Percentiles rank a stretch among this genome's conserved stretches.
Conservation (phyloP, 2,888 invertebrate species). For the Bombylius discolor region DNA sequence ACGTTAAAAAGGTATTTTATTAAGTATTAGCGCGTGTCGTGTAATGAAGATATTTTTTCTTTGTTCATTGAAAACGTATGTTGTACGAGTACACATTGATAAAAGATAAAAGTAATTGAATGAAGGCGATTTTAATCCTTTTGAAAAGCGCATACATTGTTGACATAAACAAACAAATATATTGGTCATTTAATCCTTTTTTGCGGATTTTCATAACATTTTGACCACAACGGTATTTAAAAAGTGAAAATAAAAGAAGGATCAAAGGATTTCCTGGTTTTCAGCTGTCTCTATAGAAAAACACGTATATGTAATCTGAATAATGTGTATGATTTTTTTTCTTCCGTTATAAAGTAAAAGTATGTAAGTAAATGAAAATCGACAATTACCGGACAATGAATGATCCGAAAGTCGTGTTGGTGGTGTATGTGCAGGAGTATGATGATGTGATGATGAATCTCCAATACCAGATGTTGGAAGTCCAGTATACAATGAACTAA, state of each 20-base stretch:
- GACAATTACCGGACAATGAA: constrained; percentile 45
- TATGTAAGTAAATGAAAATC: no score
- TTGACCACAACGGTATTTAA: background rate
- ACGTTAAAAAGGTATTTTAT: no score
- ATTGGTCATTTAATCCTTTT: background rate
- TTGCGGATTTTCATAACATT: background rate
- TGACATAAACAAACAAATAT: background rate
- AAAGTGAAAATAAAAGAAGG: background rate
- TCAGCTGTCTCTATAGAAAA: background rate
- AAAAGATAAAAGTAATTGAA: background rate
- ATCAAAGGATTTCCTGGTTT: background rate
- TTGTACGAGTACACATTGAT: no score
- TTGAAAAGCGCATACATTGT: background rate
- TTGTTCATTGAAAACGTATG: background rate
- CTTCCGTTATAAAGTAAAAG: no score
- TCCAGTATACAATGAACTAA: constrained; percentile 68
- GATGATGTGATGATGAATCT: constrained; percentile 43
- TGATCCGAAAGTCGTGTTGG: constrained; percentile 45
- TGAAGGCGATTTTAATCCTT: background rate
- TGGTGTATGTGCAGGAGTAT: constrained; percentile 58
- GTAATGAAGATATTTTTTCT: background rate
- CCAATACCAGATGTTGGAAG: constrained; percentile 37
- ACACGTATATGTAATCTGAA: no score
- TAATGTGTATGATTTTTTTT: no score
- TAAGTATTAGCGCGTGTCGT: constrained; percentile 8